Evolutionary conservation across 2,113 vertebrate genomes (phyloP).

Genomic region (Rhinogobius similis): DNA sequence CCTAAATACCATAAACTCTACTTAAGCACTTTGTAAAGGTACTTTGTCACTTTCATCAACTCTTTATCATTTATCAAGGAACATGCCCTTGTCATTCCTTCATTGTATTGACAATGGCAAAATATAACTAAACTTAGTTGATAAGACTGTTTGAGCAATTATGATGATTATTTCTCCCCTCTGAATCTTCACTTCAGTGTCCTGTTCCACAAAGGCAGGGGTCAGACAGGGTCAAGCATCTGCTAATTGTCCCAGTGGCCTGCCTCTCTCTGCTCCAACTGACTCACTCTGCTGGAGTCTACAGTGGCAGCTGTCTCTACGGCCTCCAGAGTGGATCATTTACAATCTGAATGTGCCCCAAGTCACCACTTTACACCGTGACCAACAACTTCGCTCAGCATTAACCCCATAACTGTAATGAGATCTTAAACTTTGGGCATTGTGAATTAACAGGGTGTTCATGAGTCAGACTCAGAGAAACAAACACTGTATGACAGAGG

Average conservation of each 20-base stretch:
- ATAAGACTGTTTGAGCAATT: background rate
- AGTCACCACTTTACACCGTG: background rate
- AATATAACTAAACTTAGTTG: background rate
- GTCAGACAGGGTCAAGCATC: slow-evolving; percentile 78
- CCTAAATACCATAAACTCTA: too few species aligned
- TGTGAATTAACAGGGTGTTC: slow-evolving; percentile 21
- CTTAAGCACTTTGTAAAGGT: too few species aligned
- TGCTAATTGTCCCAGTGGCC: slow-evolving; percentile 79
- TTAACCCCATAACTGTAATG: slow-evolving; percentile 43
- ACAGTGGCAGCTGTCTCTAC: slow-evolving; percentile 65
- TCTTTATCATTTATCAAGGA: background rate
- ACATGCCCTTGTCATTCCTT: background rate
- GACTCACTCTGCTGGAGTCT: slow-evolving; percentile 30
- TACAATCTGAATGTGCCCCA: background rate
- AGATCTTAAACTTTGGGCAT: slow-evolving; percentile 40
- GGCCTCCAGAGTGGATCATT: background rate
- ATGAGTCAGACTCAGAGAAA: slow-evolving; percentile 2
- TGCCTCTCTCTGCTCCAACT: slow-evolving; percentile 53
- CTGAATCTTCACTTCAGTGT: slow-evolving; percentile 17
- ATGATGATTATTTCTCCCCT: background rate
- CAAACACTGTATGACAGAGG: background rate
- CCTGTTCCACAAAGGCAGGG: slow-evolving; percentile 61
- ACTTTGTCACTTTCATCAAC: too few species aligned
- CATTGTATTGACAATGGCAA: background rate
- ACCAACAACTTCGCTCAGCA: background rate